Conservation (phyloP, 1,140 invertebrate genomes). For the Cherax quadricarinatus region DNA sequence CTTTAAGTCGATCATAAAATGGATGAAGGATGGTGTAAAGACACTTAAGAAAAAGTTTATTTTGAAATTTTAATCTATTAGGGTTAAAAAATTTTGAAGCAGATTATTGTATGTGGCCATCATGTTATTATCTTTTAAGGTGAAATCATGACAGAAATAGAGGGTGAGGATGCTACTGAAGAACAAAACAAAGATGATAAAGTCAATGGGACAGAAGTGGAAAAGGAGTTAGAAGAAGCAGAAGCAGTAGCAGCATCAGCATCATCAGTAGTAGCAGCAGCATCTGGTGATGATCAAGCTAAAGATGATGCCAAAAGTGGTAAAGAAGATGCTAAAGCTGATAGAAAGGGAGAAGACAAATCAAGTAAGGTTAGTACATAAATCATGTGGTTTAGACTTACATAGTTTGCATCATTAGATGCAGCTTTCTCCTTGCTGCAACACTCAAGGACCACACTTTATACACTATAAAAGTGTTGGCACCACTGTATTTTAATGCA, state of each 20-base stretch:
- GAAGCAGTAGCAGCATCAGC: no score
- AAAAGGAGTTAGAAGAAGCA: not conserved
- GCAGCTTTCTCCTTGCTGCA: not conserved
- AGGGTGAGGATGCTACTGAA: constrained; percentile 13
- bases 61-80: no score
- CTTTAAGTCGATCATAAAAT: not conserved
- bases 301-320: not conserved
- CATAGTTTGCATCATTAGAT: not conserved
- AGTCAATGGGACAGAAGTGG: not conserved
- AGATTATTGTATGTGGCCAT: no score
- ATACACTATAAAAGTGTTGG: not conserved
- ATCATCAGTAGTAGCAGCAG: no score
- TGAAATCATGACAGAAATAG: constrained; percentile 40
- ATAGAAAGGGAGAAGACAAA: not conserved
- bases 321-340: constrained; percentile 17
- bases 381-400: not conserved
- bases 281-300: not conserved
- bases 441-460: not conserved
- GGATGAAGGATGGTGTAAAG: no score
- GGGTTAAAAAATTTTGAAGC: not conserved
- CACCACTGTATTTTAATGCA: not conserved
- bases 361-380: not conserved
- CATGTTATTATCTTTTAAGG: not conserved
- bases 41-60: no score
- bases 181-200: not conserved